Percentiles rank a stretch among this genome's conserved stretches.
Conservation (phyloP, 2,113 vertebrate species). For the Callocephalon fimbriatum region DNA sequence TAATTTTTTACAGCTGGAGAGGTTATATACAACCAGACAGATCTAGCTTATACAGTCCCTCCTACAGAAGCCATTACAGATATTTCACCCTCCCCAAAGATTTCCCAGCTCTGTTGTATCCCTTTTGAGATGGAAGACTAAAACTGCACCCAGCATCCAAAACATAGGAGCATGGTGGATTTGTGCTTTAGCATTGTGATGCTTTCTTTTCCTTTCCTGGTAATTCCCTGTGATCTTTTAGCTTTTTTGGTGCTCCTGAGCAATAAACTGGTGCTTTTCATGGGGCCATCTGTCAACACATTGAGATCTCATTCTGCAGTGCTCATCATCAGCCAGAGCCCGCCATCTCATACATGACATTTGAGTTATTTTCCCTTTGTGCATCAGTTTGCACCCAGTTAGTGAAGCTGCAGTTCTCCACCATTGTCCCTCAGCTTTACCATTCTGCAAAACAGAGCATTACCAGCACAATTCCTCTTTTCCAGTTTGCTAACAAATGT, state of each 20-base stretch:
- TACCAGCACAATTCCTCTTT: neutral
- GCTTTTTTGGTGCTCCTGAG: neutral
- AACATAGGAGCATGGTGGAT: rapidly evolving
- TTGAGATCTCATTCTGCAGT: neutral
- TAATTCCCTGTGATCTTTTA: neutral
- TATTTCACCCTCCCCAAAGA: neutral
- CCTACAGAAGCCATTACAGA: neutral
- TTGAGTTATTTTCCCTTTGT: neutral
- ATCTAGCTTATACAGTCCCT: neutral
- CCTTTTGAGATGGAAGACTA: neutral
- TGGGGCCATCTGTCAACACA: neutral
- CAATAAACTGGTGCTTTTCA: neutral
- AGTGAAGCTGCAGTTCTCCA: neutral
- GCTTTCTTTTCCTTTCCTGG: neutral
- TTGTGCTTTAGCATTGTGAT: neutral
- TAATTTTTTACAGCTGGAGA: neutral
- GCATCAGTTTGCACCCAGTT: neutral
- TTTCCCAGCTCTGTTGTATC: neutral
- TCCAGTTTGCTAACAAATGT: neutral
- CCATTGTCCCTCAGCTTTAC: neutral
- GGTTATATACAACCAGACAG: neutral
- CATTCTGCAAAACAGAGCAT: neutral
- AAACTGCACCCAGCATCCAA: neutral
- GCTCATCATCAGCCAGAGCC: neutral
- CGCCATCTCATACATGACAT: rapidly evolving